phyloP scores from a whole-genome alignment of 2,888 invertebrate species.

The Oxystoma pomonae region DNA sequence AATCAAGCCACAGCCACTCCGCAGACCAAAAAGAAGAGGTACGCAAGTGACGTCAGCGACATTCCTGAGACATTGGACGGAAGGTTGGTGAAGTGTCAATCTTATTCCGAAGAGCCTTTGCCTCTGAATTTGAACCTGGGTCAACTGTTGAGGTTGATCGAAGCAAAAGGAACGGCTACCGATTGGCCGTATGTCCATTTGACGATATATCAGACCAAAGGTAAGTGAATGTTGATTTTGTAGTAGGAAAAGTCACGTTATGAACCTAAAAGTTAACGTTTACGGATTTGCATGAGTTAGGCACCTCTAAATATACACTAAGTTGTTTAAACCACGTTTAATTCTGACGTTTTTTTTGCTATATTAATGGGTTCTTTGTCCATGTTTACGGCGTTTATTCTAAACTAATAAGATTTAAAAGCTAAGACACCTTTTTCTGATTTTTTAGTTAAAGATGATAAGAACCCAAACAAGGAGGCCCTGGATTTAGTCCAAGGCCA shows the following conservation, averaged over 20 bases:
- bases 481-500: conserved; percentile 26
- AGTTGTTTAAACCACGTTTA: neutral
- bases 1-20: conserved; percentile 52
- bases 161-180: conserved; percentile 38
- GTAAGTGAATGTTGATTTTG: conserved; percentile 30
- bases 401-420: too few species aligned
- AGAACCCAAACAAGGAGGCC: conserved; percentile 25
- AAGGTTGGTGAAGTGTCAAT: conserved; percentile 41
- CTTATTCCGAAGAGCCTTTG: conserved; percentile 41
- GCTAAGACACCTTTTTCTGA: too few species aligned
- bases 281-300: too few species aligned
- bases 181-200: conserved; percentile 47
- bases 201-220: conserved; percentile 43
- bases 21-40: conserved; percentile 44
- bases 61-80: conserved; percentile 40
- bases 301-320: too few species aligned
- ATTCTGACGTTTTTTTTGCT: neutral
- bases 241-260: too few species aligned
- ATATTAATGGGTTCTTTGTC: neutral
- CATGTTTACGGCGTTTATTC: too few species aligned
- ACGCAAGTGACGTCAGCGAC: conserved; percentile 22
- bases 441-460: conserved; percentile 26
- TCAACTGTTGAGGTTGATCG: conserved; percentile 43
- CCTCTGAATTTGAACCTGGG: conserved; percentile 43
- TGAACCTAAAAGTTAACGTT: too few species aligned